phyloP scores from a whole-genome alignment of 2,888 invertebrate species.

The Allolobophora icterica region DNA sequence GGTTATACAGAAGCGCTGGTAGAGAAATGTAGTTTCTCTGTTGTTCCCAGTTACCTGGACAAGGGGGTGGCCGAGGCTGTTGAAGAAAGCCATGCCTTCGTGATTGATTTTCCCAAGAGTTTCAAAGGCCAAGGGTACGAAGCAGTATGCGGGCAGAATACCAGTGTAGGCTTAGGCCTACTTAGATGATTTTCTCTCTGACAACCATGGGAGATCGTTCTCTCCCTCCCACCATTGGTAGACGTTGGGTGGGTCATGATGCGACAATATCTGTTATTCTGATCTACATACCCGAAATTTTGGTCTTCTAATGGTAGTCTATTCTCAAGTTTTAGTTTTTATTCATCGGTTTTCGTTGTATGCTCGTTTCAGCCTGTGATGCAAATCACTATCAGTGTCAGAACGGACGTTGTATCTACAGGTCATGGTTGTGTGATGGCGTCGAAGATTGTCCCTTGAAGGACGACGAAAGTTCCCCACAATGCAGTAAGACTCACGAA shows the following conservation, averaged over 20 bases:
- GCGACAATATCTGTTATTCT: neutral
- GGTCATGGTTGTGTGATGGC: constrained; percentile 33
- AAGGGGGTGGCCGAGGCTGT: no score
- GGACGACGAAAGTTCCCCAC: constrained; percentile 32
- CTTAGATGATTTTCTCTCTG: no score
- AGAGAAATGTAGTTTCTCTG: no score
- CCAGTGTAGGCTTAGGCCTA: no score
- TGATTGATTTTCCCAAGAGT: no score
- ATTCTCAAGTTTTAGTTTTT: neutral
- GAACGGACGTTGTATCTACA: constrained; percentile 33
- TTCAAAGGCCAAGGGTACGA: no score
- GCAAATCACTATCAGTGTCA: constrained; percentile 28
- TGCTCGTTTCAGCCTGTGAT: constrained; percentile 24
- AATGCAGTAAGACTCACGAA: constrained; percentile 31
- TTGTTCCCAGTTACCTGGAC: no score
- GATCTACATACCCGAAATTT: neutral
- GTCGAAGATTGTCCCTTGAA: constrained; percentile 36
- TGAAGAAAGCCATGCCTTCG: no score
- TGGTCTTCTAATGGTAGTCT: neutral
- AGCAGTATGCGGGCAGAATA: no score
- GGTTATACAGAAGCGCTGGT: no score
- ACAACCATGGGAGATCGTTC: no score
- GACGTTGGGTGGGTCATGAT: neutral
- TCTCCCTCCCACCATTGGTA: no score
- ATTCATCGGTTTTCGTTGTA: neutral